These are phyloP conservation scores for Chelonia mydas DNA, from an alignment of 2,797 vertebrate genomes.

Conservation along the genomic window DNA sequence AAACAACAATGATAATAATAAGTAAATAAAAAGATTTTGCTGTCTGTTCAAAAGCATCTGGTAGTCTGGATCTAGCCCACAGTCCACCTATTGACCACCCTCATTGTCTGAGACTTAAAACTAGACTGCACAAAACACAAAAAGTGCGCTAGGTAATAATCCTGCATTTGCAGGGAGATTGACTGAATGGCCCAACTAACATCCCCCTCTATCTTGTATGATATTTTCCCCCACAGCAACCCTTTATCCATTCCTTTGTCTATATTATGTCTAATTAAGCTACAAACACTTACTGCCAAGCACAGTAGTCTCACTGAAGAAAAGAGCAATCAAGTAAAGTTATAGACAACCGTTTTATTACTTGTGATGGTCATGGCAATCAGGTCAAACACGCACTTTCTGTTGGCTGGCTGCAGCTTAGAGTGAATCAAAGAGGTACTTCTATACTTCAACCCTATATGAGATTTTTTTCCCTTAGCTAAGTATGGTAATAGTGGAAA, in stretches of 20 bases:
- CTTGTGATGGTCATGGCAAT: accelerated
- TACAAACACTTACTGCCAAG: neutral
- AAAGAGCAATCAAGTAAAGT: neutral
- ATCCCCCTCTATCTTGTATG: neutral
- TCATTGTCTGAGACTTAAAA: neutral
- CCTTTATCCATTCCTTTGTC: neutral
- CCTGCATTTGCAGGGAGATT: neutral
- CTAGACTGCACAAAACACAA: neutral
- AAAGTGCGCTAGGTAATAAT: neutral
- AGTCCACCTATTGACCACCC: neutral
- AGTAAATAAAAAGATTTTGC: no score
- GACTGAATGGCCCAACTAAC: neutral
- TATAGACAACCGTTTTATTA: accelerated
- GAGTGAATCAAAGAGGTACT: neutral
- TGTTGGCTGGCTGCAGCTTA: accelerated
- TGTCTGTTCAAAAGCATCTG: no score
- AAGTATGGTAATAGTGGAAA: accelerated
- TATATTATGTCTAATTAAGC: accelerated
- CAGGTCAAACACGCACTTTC: accelerated
- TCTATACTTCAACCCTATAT: neutral
- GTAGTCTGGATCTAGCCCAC: no score
- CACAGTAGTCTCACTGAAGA: neutral
- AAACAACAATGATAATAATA: no score
- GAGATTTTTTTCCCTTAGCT: neutral
- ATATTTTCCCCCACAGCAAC: neutral